Conservation (phyloP, 2,113 vertebrate species). For the Nycticebus coucang region DNA sequence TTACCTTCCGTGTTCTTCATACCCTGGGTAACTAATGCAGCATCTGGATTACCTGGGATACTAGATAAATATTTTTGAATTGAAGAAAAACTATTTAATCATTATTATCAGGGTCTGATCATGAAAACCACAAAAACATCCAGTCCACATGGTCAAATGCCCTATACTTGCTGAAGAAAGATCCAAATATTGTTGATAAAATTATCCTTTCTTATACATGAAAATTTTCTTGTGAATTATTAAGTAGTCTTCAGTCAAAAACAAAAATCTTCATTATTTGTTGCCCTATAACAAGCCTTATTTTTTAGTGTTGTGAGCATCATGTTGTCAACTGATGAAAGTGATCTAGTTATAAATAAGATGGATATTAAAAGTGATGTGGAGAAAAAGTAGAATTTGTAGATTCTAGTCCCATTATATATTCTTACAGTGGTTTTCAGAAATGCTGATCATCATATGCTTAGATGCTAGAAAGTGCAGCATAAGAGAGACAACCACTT, state of each 20-base stretch:
- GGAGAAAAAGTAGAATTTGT: neutral
- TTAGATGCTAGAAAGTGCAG: neutral
- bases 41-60: too few species aligned
- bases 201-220: neutral
- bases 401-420: neutral
- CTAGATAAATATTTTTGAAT: neutral
- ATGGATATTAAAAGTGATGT: neutral
- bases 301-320: neutral
- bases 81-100: neutral
- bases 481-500: neutral
- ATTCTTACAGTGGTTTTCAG: neutral
- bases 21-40: neutral
- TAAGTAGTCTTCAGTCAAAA: neutral
- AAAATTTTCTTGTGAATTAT: neutral
- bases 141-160: neutral
- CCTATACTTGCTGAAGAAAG: neutral
- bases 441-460: neutral
- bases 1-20: neutral
- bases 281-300: neutral
- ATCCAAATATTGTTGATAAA: neutral
- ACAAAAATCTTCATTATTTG: neutral
- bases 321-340: neutral
- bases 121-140: neutral
- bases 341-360: neutral
- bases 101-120: neutral